Base-by-base conservation (phyloP, 2,888 invertebrate species). In the Panorpa germanica region DNA sequence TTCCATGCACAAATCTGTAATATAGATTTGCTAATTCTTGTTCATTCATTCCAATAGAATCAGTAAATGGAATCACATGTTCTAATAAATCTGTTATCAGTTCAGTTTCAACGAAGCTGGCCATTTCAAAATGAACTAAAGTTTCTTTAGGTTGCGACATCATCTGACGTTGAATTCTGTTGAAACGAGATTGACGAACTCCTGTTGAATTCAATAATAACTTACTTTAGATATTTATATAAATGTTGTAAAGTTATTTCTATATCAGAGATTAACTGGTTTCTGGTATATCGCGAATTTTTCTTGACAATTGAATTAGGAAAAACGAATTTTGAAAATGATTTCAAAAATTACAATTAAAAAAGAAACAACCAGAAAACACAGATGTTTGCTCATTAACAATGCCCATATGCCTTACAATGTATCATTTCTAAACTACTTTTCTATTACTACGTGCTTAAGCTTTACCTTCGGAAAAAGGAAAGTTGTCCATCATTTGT, bases 21-120 rank as follows among this genome's bases (percentile, higher is more conserved):
- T 70, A 62, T 6, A 85, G 50, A 53, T 82, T 85, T 1, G 75
- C 69, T 31, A 83, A 54, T 52, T 85, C 85, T 52, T 85, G 83
- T 46, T 85, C 85, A 45, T 85, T 85, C 81, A 83, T 82, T 3
- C 85, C 85, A 4, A 83, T 57, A 1, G 83, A 83, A 46, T 85
- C 80, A 1, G 75, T 65, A 44, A 65, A 71, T 1, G 78, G 76
- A 35, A 83, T 55, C 1, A 85, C 63, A 39, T 65, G 59, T 4
- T 69, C 59, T 1, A 67, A 62, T 2, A 85, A 50, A 26, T 76
- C 69, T 31, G 61, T 54, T 7, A 85, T 49, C 7, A 83, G 54
- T 25, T 64, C 59, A 30, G 70, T 57, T 45, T 85, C 82, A 1
- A 74, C 71, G 43, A 77, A 82, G 28, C 82, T 82, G 4, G 83